Conservation (phyloP, 2,113 vertebrate species). For the Amphiprion percula region DNA sequence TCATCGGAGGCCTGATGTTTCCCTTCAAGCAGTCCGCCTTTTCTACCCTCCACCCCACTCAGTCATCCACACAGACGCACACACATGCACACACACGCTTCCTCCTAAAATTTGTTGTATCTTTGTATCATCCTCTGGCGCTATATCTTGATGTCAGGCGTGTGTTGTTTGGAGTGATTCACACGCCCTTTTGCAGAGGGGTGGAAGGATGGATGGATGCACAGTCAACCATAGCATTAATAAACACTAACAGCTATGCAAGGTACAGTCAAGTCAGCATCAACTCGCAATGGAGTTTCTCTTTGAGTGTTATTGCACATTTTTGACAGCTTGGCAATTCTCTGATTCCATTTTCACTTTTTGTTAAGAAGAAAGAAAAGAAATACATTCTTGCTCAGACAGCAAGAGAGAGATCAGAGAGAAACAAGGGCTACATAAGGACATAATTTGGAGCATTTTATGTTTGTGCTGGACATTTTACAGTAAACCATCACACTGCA, state of each 20-base stretch:
- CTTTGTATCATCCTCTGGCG: conserved; percentile 68
- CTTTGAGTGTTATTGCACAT: conserved; percentile 28
- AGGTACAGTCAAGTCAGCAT: conserved; percentile 60
- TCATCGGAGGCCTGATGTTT: conserved; percentile 74
- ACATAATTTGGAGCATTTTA: conserved; percentile 12
- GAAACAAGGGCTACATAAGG: conserved; percentile 29
- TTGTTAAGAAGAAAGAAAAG: conserved; percentile 12
- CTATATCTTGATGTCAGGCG: conserved; percentile 67
- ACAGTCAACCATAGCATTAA: conserved; percentile 66
- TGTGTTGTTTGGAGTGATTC: conserved; percentile 75
- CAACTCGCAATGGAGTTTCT: conserved; percentile 34
- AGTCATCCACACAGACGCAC: conserved; percentile 34
- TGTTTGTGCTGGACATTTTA: conserved; percentile 52
- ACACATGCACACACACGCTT: conserved; percentile 26
- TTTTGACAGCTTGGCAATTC: conserved; percentile 53
- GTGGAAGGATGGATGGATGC: conserved; percentile 54
- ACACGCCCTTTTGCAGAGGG: conserved; percentile 47
- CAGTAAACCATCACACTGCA: conserved; percentile 12
- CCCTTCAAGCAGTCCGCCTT: conserved; percentile 69
- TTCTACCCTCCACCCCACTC: conserved; percentile 41
- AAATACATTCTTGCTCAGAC: conserved; percentile 37
- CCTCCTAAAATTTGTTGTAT: conserved; percentile 51
- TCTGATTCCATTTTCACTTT: conserved; percentile 57
- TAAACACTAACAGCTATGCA: conserved; percentile 65
- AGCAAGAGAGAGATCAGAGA: background rate